Conservation (phyloP, 2,113 vertebrate genomes). For the Stegastes partitus region DNA sequence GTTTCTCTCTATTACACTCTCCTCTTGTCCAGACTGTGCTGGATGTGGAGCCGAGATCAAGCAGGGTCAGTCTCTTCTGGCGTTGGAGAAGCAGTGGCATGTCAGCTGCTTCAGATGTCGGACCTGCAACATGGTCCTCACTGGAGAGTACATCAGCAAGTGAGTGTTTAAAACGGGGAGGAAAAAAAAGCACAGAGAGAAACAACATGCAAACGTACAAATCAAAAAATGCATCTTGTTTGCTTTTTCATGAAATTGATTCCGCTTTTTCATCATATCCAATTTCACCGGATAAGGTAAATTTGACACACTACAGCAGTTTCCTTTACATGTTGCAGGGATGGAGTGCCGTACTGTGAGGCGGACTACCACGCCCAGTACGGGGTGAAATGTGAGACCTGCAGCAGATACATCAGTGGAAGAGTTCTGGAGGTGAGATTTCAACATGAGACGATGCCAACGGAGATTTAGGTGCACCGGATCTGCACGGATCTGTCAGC, state of each 20-base stretch:
- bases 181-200: background rate
- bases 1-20: background rate
- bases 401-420: constrained; percentile 97
- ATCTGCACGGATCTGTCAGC: constrained; percentile 11
- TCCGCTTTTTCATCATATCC: background rate
- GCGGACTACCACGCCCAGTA: constrained; percentile 97
- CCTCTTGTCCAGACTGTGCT: constrained; percentile 88
- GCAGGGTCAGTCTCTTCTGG: constrained; percentile 96
- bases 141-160: constrained; percentile 99
- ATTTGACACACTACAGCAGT: background rate
- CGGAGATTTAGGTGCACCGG: background rate
- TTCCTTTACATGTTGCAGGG: constrained; percentile 82
- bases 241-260: background rate
- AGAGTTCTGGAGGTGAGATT: constrained; percentile 95
- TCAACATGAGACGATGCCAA: background rate
- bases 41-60: constrained; percentile 98
- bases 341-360: constrained; percentile 96
- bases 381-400: constrained; percentile 97
- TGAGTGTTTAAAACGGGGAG: constrained; percentile 81
- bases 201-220: too few relatives aligned
- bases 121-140: constrained; percentile 95
- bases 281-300: background rate
- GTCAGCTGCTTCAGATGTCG: constrained; percentile 99
- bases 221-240: background rate
- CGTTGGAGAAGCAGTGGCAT: constrained; percentile 98